Conservation (phyloP, 2,888 invertebrate species). For the Deilephila porcellus region DNA sequence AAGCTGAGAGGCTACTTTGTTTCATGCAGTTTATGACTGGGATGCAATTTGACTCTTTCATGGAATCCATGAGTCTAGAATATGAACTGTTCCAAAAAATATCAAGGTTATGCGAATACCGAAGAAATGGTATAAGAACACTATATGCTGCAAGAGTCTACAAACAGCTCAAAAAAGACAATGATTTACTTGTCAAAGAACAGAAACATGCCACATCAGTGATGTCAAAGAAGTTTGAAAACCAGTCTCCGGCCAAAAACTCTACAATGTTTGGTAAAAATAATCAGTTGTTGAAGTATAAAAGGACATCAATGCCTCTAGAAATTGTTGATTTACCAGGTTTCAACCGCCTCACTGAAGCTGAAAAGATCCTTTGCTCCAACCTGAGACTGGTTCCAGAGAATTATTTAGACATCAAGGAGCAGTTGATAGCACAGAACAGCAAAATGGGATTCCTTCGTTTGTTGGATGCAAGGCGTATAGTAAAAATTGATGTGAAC, state of each 20-base stretch:
- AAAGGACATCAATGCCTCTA: constrained; percentile 74
- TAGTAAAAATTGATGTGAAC: constrained; percentile 97
- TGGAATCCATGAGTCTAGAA: constrained; percentile 90
- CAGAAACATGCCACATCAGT: constrained; percentile 64
- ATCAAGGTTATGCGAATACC: constrained; percentile 86
- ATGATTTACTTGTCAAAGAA: constrained; percentile 83
- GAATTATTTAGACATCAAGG: constrained; percentile 91
- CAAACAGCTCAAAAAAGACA: constrained; percentile 86
- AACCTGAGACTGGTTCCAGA: constrained; percentile 89
- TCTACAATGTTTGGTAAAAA: constrained; percentile 51
- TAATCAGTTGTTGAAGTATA: constrained; percentile 57
- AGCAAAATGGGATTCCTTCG: constrained; percentile 89
- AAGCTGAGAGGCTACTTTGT: constrained; percentile 86
- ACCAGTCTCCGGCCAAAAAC: constrained; percentile 64
- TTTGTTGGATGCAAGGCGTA: constrained; percentile 91
- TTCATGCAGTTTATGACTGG: constrained; percentile 91
- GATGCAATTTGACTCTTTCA: constrained; percentile 89
- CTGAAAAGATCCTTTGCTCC: constrained; percentile 92
- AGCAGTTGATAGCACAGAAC: constrained; percentile 89
- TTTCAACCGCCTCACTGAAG: constrained; percentile 88
- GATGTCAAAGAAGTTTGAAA: constrained; percentile 71
- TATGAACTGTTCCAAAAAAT: constrained; percentile 87
- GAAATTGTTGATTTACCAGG: constrained; percentile 91
- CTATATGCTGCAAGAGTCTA: constrained; percentile 87
- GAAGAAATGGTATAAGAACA: constrained; percentile 89